phyloP scores from a whole-genome alignment of 2,113 vertebrate genomes.

The Nesospiza acunhae region DNA sequence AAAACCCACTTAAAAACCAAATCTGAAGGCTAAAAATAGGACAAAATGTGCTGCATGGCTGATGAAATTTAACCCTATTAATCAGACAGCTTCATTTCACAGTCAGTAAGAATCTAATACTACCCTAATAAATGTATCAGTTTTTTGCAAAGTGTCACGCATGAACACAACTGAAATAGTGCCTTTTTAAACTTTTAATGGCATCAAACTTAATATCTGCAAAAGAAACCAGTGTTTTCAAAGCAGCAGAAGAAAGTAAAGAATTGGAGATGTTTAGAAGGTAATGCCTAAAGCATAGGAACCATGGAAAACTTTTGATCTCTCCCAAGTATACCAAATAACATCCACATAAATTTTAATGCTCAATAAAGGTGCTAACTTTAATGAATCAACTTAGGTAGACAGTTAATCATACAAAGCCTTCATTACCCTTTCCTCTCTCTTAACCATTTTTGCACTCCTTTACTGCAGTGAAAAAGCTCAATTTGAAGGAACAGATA shows the following conservation, averaged over 20 bases:
- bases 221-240: not conserved
- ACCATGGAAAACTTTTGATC: not conserved
- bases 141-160: not conserved
- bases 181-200: not conserved
- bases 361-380: not conserved
- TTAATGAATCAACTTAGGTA: not conserved
- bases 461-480: not conserved
- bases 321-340: not conserved
- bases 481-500: not conserved
- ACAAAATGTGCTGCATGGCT: not conserved
- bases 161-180: not conserved
- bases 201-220: not conserved
- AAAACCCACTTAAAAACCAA: not conserved
- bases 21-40: not conserved
- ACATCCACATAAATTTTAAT: not conserved
- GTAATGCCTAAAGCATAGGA: not conserved
- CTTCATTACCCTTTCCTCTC: not conserved
- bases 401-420: not conserved
- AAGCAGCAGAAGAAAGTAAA: not conserved
- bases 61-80: not conserved
- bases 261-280: not conserved
- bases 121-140: not conserved
- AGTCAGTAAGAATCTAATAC: not conserved
- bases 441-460: not conserved
- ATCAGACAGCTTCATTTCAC: slow-evolving; percentile 26